These are phyloP conservation scores for Rhabdophis nuchalis DNA, from an alignment of 2,797 vertebrate genomes.

Conservation along the genomic window DNA sequence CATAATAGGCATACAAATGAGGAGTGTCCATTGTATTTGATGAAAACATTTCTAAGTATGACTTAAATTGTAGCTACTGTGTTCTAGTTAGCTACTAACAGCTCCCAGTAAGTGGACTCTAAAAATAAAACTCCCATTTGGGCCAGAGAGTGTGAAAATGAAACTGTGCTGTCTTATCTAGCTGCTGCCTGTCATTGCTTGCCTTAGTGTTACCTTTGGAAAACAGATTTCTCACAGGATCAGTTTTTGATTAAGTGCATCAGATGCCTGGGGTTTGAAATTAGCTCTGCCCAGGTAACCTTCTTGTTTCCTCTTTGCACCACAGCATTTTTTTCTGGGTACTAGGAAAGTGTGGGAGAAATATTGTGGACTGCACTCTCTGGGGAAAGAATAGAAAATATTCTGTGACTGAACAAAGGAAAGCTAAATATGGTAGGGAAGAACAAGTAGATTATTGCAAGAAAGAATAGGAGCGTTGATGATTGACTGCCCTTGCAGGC, in stretches of 20 bases:
- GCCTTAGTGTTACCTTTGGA: not conserved
- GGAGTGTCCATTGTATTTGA: not conserved
- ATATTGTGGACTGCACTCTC: not conserved
- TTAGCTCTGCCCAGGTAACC: not conserved
- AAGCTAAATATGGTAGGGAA: not conserved
- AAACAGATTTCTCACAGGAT: not conserved
- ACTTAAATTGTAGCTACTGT: not conserved
- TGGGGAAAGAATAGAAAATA: not conserved
- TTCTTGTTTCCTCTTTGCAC: not conserved
- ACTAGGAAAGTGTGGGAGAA: not conserved
- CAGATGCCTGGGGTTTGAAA: not conserved
- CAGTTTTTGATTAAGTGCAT: not conserved
- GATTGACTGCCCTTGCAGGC: not conserved
- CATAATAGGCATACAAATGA: not conserved
- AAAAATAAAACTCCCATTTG: not conserved
- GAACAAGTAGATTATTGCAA: not conserved
- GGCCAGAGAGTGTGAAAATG: not conserved
- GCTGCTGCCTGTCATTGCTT: not conserved
- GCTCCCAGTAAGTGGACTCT: not conserved
- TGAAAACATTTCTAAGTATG: constrained; percentile 4
- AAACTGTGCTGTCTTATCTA: not conserved
- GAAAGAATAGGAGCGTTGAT: not conserved
- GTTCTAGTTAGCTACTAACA: not conserved
- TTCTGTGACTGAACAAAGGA: not conserved
- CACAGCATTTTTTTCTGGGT: not conserved